Base-by-base conservation (phyloP, 2,888 invertebrate species). In the Tanypteryx hageni region DNA sequence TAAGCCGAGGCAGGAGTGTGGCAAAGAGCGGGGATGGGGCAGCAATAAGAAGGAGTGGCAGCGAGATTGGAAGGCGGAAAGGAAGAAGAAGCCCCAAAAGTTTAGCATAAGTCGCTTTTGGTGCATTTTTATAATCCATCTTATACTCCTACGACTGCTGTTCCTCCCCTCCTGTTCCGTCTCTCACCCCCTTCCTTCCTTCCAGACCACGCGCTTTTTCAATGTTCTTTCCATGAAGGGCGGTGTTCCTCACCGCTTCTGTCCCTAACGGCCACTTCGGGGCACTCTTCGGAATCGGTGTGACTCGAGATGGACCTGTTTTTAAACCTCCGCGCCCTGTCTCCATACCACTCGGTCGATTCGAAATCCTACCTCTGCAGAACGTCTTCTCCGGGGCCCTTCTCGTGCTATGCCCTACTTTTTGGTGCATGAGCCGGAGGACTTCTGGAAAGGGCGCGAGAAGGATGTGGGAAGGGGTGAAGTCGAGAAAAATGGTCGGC, bases 51-150 rank as follows among this genome's bases (percentile, higher is more conserved):
- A 5, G 44, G 44, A 44, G 44, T 44, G 44, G 44, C 44, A 27
- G 68, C 18, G 68, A 68, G 68, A n/a, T 68, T 68, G 22, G 22
- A 22, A n/a, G 22, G 68, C n/a, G 68, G 11, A 64, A 68, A 76
- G 11, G 76, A 76, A 76, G 76, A 76, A 76, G 76, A 76, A 76
- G 76, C 76, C 76, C 27, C 11, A 3, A 22, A 27, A 76, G 76
- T 76, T 76, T 76, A 27, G 76, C 76, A 76, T 76, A 76, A 76
- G 76, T 76, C 76, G 27, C 76, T 76, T 76, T 76, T 27, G 22
- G 22, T 76, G 76, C 76, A 76, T 76, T 76, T 76, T 11, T 27
- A 76, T 27, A 76, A 68, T 68, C 68, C 68, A 76, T 27, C 68
- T 22, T 68, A 18, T 22, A 4, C 9, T 27, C 9, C 76, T 27